phyloP scores from a whole-genome alignment of 2,113 vertebrate species.

The Haemorhous mexicanus region DNA sequence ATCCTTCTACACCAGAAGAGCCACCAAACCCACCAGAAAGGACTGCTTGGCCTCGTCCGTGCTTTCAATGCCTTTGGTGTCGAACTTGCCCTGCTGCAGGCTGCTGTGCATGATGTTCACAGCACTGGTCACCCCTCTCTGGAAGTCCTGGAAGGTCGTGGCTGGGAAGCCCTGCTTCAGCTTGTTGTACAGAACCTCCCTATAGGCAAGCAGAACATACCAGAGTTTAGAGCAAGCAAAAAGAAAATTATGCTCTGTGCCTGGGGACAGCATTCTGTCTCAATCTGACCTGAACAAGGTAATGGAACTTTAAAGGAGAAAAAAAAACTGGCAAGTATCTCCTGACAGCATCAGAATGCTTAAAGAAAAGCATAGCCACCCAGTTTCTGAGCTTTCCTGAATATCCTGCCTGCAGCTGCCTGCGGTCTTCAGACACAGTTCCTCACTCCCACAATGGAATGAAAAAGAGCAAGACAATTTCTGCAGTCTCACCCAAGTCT shows the following conservation, averaged over 20 bases:
- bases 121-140: constrained; percentile 95
- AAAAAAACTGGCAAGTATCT: not conserved
- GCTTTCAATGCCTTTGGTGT: constrained; percentile 95
- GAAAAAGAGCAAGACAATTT: not conserved
- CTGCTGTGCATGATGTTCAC: constrained; percentile 98
- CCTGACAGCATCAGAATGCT: not conserved
- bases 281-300: not conserved
- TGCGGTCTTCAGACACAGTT: not conserved
- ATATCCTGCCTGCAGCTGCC: not conserved
- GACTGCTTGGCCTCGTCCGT: constrained; percentile 90
- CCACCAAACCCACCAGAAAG: constrained; percentile 83
- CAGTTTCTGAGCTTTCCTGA: not conserved
- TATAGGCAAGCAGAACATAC: constrained; percentile 46
- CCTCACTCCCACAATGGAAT: not conserved
- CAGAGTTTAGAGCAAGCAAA: not conserved
- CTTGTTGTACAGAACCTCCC: constrained; percentile 92
- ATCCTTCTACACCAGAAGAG: not conserved
- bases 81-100: constrained; percentile 96
- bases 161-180: constrained; percentile 92
- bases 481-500: not conserved
- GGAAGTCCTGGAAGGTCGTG: constrained; percentile 94
- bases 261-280: not conserved
- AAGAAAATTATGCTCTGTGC: not conserved
- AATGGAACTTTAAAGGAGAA: not conserved
- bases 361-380: not conserved